These are phyloP conservation scores for Poeciliopsis turrubarensis DNA, from an alignment of 2,113 vertebrate genomes.

Conservation along the genomic window DNA sequence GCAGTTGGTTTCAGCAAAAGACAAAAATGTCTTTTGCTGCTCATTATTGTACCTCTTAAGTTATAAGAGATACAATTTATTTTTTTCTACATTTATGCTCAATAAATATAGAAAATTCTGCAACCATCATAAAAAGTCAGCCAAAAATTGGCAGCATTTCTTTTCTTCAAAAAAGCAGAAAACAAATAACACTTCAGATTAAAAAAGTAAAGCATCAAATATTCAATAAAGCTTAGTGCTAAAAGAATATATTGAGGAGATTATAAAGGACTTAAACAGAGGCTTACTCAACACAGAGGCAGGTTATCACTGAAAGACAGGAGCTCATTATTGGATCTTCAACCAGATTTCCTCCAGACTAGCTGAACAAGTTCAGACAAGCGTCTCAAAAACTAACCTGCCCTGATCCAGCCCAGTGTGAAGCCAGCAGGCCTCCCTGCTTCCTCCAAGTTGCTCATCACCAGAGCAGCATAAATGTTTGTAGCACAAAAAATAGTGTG, in stretches of 20 bases:
- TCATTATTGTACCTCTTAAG: too few species aligned
- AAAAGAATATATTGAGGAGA: not conserved
- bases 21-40: too few species aligned
- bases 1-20: too few species aligned
- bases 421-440: not conserved
- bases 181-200: not conserved
- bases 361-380: not conserved
- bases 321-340: not conserved
- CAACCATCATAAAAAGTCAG: too few species aligned
- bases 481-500: slow-evolving; percentile 9
- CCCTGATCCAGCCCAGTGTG: not conserved
- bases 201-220: too few species aligned
- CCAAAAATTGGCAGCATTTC: too few species aligned
- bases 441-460: slow-evolving; percentile 1
- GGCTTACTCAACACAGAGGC: not conserved
- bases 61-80: too few species aligned
- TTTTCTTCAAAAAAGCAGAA: not conserved
- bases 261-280: not conserved
- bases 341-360: not conserved
- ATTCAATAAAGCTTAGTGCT: not conserved
- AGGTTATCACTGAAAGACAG: not conserved
- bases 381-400: not conserved
- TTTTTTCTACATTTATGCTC: too few species aligned
- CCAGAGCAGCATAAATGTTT: slow-evolving; percentile 7
- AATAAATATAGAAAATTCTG: too few species aligned